Base-by-base conservation (phyloP, 1,140 invertebrate species). In the Camponotus vicinus region DNA sequence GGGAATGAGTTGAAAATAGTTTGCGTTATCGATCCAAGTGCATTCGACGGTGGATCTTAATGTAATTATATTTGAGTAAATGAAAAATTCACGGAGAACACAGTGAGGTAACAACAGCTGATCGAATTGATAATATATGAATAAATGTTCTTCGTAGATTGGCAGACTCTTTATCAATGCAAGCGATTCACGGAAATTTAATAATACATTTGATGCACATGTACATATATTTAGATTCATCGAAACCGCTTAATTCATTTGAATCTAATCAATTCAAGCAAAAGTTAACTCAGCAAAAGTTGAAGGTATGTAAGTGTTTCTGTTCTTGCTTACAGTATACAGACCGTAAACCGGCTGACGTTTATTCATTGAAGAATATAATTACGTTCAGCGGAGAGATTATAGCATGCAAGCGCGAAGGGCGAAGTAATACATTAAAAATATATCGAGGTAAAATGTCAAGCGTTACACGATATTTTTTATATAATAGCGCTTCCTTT, bases 1-100 rank as follows among this genome's bases (percentile, higher is more conserved):
- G 18, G 7, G 37, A 71, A 78, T 77, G 75, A 67, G 34, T 32
- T 18, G 71, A 55, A 79, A 89, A 89, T 85, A 79, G 67, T 89
- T 89, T 85, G 83, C 84, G 77, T 64, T 59, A 59, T 78, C 78
- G 59, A 85, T 67, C 88, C 79, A 57, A 73, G 40, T 11, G 27
- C 27, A 18, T 37, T 8, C 69, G 69, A 75, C 37, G 40, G 69
- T 40, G 69, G 40, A 59, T 61, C 55, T 83, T 83, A 75, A 83
- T 75, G 69, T 75, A 75, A 83, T 83, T 83, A 75, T 83, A 75
- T 83, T 83, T 49, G 45, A 83, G 40, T 49, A 49, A 83, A 83
- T 75, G n/a, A 42, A 45, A 82, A n/a, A 83, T 13, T 49, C 40
- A 15, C 15, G 27, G 37, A 73, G 61, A 73, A 61, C 67, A 21